Evolutionary conservation across 1,140 invertebrate species (phyloP).

Genomic region (Drosophila pectinifera): DNA sequence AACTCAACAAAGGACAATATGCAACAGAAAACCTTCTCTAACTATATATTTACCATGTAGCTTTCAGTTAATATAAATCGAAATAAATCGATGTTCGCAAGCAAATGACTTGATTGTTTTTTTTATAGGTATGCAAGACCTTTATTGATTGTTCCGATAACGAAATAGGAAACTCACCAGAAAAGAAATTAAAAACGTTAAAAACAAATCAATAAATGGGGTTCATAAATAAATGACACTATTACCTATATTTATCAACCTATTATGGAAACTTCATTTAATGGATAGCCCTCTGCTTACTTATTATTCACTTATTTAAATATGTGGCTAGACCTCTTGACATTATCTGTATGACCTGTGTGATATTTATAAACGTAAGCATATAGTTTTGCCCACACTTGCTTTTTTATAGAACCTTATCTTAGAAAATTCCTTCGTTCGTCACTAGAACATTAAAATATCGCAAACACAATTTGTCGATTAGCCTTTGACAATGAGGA

Average conservation of each 20-base stretch:
- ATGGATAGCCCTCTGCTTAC: not conserved
- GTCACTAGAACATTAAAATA: conserved; percentile 13
- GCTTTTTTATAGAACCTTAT: conserved; percentile 15
- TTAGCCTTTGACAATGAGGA: conserved; percentile 27
- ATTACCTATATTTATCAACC: not conserved
- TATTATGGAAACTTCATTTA: not conserved
- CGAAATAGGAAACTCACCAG: conserved; percentile 1
- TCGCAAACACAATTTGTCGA: conserved; percentile 48
- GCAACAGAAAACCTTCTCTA: conserved; percentile 4
- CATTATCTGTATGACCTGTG: not conserved
- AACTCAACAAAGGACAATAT: conserved; percentile 16
- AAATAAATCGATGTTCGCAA: conserved; percentile 26
- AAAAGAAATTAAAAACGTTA: not conserved
- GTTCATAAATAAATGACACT: conserved; percentile 5
- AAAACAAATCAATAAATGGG: conserved; percentile 8
- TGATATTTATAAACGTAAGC: conserved; percentile 20
- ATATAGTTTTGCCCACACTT: conserved; percentile 5
- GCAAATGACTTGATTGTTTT: not conserved
- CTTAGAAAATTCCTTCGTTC: not conserved
- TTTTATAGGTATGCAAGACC: not conserved
- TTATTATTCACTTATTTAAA: not conserved
- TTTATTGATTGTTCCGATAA: not conserved
- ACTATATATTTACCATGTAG: conserved; percentile 17
- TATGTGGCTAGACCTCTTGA: not conserved
- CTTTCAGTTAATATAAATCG: conserved; percentile 28